phyloP scores from a whole-genome alignment of 2,113 vertebrate genomes.

The Halichoerus grypus region DNA sequence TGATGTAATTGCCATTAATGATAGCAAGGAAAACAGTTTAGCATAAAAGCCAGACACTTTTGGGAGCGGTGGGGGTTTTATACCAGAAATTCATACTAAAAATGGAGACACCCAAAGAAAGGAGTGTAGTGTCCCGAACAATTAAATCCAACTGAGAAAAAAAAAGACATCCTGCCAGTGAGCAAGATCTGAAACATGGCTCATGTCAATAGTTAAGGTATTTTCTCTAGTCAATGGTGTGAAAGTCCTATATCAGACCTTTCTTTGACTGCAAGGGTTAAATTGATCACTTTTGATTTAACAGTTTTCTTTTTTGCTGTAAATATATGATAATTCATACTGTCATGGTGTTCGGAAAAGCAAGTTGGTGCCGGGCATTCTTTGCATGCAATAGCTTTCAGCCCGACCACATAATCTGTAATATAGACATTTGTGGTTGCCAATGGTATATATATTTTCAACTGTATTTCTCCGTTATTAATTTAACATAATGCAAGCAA shows the following conservation, averaged over 20 bases:
- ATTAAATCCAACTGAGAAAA: not conserved
- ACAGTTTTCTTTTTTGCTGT: constrained; percentile 47
- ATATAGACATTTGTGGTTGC: constrained; percentile 74
- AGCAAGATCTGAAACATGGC: not conserved
- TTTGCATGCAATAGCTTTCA: constrained; percentile 64
- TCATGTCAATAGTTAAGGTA: not conserved
- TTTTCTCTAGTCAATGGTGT: not conserved
- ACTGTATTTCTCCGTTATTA: constrained; percentile 78
- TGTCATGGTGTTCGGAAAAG: constrained; percentile 52
- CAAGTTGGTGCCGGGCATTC: constrained; percentile 53
- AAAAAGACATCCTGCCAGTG: not conserved
- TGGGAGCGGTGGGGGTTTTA: not conserved
- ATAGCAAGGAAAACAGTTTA: not conserved
- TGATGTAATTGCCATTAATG: not conserved
- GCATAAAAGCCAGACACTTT: not conserved
- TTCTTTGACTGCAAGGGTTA: constrained; percentile 11
- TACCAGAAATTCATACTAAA: not conserved
- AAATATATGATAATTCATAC: constrained; percentile 61
- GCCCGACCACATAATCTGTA: constrained; percentile 56
- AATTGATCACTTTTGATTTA: not conserved
- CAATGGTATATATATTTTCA: constrained; percentile 60
- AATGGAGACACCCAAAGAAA: not conserved
- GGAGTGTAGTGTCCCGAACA: not conserved
- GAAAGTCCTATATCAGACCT: not conserved
- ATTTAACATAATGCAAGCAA: constrained; percentile 71